Evolutionary conservation across 2,797 vertebrate genomes (phyloP).

Genomic region (Lepilemur septentrionalis): DNA sequence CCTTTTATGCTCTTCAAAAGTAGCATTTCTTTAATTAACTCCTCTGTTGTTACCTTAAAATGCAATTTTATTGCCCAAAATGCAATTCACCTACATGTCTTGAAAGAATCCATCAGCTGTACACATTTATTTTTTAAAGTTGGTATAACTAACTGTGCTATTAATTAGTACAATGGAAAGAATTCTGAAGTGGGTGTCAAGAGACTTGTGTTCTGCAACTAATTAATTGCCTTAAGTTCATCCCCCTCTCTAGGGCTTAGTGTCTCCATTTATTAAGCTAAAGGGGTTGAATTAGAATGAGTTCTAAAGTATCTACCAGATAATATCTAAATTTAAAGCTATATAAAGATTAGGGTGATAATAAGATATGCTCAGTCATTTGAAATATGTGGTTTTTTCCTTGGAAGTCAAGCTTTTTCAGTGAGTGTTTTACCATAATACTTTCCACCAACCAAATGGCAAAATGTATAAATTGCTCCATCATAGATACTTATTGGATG

Average conservation of each 20-base stretch:
- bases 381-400: background rate
- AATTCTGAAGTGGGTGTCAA: conserved; percentile 52
- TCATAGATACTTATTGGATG: background rate
- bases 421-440: background rate
- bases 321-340: conserved; percentile 37
- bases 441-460: conserved; percentile 27
- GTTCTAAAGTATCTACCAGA: conserved; percentile 11
- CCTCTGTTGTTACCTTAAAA: conserved; percentile 18
- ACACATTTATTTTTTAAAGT: conserved; percentile 33
- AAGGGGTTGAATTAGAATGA: conserved; percentile 41
- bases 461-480: conserved; percentile 9
- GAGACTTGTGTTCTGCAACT: conserved; percentile 54
- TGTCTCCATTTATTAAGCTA: conserved; percentile 45
- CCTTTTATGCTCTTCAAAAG: background rate
- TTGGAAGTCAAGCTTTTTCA: conserved; percentile 30
- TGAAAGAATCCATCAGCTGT: background rate
- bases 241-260: conserved; percentile 20
- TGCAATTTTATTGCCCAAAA: conserved; percentile 21
- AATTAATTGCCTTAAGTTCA: conserved; percentile 66
- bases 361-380: conserved; percentile 25
- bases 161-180: conserved; percentile 67
- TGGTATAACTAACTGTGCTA: conserved; percentile 28
- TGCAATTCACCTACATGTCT: background rate
- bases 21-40: conserved; percentile 24
- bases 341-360: background rate